phyloP scores from a whole-genome alignment of 2,888 invertebrate species.

The Acronicta aceris region DNA sequence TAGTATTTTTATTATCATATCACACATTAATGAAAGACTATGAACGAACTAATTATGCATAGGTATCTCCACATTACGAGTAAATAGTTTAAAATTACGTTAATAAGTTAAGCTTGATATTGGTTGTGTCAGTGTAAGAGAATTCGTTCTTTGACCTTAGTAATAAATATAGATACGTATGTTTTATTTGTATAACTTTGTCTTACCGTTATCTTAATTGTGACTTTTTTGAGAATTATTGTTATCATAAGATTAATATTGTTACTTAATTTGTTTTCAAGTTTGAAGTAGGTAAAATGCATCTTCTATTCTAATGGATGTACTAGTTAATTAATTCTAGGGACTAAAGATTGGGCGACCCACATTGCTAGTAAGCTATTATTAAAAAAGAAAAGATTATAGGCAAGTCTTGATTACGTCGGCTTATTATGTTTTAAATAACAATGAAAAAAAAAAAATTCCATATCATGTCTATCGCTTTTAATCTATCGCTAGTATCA shows the following conservation, averaged over 20 bases:
- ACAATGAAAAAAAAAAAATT: no score
- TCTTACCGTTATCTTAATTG: slow-evolving; percentile 11
- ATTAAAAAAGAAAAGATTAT: no score
- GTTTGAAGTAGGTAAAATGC: neutral
- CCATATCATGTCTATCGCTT: no score
- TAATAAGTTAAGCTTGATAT: slow-evolving; percentile 14
- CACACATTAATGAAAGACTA: neutral
- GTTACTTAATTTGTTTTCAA: neutral
- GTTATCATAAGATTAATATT: neutral
- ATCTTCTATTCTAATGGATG: no score
- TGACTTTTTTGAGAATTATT: slow-evolving; percentile 6
- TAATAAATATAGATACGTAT: slow-evolving; percentile 8
- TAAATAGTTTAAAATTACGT: neutral
- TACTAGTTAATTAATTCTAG: no score
- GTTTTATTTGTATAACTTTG: slow-evolving; percentile 15
- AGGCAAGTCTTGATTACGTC: no score
- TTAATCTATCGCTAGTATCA: slow-evolving; percentile 9
- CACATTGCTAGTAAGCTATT: no score
- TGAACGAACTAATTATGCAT: neutral
- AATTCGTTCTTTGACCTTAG: slow-evolving; percentile 26
- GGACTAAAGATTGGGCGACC: no score
- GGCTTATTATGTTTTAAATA: no score
- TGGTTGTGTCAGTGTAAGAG: slow-evolving; percentile 6
- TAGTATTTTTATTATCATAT: no score
- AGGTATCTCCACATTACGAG: neutral